These are phyloP conservation scores for Phoeniculus purpureus DNA, from an alignment of 2,797 vertebrate genomes.

Conservation along the genomic window DNA sequence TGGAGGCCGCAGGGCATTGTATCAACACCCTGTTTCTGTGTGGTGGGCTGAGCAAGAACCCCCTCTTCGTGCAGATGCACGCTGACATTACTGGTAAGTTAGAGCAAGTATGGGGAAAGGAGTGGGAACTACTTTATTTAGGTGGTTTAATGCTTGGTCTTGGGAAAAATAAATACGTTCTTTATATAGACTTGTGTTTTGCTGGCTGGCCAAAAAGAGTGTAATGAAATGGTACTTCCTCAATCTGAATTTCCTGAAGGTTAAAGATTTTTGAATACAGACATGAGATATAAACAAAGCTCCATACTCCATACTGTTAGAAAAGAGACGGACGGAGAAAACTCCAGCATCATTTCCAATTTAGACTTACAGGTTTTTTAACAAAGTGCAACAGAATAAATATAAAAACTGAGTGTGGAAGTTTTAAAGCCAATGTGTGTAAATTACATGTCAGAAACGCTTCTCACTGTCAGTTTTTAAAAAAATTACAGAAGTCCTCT, in stretches of 20 bases:
- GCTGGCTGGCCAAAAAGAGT: background rate
- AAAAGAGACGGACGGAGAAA: background rate
- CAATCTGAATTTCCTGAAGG: background rate
- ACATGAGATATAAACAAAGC: background rate
- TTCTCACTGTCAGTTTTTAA: background rate
- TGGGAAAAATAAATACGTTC: background rate
- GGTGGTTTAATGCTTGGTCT: background rate
- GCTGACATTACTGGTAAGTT: constrained; percentile 90
- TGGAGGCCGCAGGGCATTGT: constrained; percentile 88
- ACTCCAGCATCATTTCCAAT: background rate
- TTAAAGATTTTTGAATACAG: background rate
- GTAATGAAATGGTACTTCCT: background rate
- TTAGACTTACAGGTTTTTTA: background rate
- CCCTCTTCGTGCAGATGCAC: constrained; percentile 91
- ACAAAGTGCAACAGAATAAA: background rate
- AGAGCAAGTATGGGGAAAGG: background rate
- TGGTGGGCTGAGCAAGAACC: constrained; percentile 94
- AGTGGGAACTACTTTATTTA: background rate
- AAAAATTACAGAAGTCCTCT: background rate
- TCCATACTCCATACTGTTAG: background rate
- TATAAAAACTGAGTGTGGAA: background rate
- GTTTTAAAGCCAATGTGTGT: background rate
- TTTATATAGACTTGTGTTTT: background rate
- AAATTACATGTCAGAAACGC: background rate
- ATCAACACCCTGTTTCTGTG: constrained; percentile 91